Evolutionary conservation across 2,113 vertebrate genomes (phyloP).

Genomic region (Gymnocephalus cernua): DNA sequence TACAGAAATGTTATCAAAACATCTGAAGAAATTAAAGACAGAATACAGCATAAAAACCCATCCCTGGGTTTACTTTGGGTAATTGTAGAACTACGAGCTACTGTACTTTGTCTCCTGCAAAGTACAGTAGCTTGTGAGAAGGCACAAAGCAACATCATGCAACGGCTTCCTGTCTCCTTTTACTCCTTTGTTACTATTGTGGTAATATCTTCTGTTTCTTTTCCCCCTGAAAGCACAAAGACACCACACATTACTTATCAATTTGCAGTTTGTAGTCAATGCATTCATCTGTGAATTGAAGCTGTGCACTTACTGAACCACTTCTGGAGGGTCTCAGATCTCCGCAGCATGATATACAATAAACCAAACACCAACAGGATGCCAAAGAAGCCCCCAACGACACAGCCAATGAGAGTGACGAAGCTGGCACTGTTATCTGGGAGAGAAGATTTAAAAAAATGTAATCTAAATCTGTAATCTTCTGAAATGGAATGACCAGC

Average conservation of each 20-base stretch:
- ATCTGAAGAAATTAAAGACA: neutral
- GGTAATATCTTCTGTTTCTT: constrained; percentile 49
- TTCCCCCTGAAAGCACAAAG: constrained; percentile 63
- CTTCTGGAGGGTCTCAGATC: constrained; percentile 70
- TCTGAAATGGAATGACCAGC: neutral
- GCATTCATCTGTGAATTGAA: neutral
- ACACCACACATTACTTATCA: neutral
- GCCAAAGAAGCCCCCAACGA: constrained; percentile 78
- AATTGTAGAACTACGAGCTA: too few relatives aligned
- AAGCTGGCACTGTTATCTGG: constrained; percentile 61
- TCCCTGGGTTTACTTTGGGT: too few relatives aligned
- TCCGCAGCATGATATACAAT: constrained; percentile 55
- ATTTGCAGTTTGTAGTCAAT: neutral
- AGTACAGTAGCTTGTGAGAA: too few relatives aligned
- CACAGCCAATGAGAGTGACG: constrained; percentile 72
- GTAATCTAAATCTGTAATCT: too few relatives aligned
- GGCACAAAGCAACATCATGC: neutral
- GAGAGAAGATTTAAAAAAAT: neutral
- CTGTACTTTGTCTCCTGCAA: too few relatives aligned
- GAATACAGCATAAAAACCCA: neutral
- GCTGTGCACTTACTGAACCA: constrained; percentile 75
- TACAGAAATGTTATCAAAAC: neutral
- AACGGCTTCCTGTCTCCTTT: constrained; percentile 1
- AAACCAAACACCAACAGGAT: constrained; percentile 65
- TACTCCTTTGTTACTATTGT: constrained; percentile 51